Evolutionary conservation across 1,140 invertebrate genomes (phyloP).

Genomic region (Drosophila trapezifrons): DNA sequence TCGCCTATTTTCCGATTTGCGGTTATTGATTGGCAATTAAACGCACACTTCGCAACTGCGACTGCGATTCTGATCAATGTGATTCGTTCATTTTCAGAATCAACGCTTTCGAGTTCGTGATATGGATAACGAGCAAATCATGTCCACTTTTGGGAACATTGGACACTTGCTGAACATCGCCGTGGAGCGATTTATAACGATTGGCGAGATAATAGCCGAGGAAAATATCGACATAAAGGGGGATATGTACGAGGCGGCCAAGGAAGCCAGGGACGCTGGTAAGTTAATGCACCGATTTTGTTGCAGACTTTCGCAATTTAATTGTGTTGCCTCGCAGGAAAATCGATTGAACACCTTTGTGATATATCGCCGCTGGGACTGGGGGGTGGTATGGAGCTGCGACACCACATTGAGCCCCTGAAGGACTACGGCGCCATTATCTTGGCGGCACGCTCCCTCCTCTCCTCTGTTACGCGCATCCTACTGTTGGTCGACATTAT

Average conservation of each 20-base stretch:
- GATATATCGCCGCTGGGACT: conserved; percentile 87
- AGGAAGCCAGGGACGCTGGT: conserved; percentile 97
- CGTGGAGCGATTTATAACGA: conserved; percentile 98
- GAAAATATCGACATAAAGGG: conserved; percentile 98
- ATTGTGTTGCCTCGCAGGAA: conserved; percentile 51
- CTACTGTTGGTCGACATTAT: conserved; percentile 99
- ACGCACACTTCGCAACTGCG: conserved; percentile 5
- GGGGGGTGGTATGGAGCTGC: conserved; percentile 85
- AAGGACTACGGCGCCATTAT: conserved; percentile 92
- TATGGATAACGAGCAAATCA: conserved; percentile 85
- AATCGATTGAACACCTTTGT: conserved; percentile 94
- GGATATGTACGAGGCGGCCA: conserved; percentile 99
- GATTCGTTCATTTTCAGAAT: conserved; percentile 46
- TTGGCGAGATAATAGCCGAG: conserved; percentile 98
- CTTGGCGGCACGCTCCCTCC: conserved; percentile 94
- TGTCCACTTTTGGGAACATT: conserved; percentile 92
- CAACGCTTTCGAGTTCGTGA: conserved; percentile 74
- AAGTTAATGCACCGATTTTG: conserved; percentile 58
- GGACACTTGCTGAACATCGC: conserved; percentile 98
- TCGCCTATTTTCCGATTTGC: conserved; percentile 18
- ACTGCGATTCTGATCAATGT: neutral
- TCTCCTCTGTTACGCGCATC: conserved; percentile 97
- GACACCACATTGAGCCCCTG: conserved; percentile 84
- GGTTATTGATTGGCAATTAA: conserved; percentile 38
- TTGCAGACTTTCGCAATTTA: neutral